Base-by-base conservation (phyloP, 1,140 invertebrate genomes). In the Leucophenga varia region DNA sequence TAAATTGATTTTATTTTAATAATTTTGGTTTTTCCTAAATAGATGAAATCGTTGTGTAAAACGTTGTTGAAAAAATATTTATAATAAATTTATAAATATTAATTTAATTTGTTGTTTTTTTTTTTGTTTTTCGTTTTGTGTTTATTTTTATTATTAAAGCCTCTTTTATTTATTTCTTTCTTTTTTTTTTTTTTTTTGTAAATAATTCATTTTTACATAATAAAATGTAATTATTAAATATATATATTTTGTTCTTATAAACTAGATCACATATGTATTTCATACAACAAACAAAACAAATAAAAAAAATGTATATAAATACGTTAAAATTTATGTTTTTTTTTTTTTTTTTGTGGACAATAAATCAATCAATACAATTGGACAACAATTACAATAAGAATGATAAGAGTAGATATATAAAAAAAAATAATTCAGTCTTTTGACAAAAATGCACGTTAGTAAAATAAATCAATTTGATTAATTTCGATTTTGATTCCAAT, bases 151-250 rank as follows among this genome's bases (percentile, higher is more conserved):
- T n/a, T 8, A 34, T 34, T 8, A n/a, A 34, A 34, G 5, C 6
- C n/a, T 8, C 13, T 34, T 34, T 34, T 4, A n/a, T 34, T 34
- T 14, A n/a, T 9, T 34, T 8, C 8, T 34, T 34, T 34, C 4
- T 34, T 34, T 34, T 34, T 34, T 5, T 34, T 63, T 57, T 52
- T 60, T 61, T 36, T 35, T 49, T 47, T 63, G 38, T 37, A n/a
- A 25, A 25, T 25, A 25, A 5, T 25, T 10, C 10, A 10, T 10
- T 6, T 25, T 25, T 25, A 25, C 22, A 25, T 6, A 6, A 6
- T 25, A 25, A 25, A 25, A 25, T 25, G 5, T n/a, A n/a, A n/a
- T n/a, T n/a, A n/a, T n/a, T n/a, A n/a, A 25, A 25, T 6, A 25
- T 25, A 25, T 25, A 6, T 25, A 10, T 25, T n/a, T 25, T 25